These are phyloP conservation scores for Takifugu flavidus DNA, from an alignment of 2,113 vertebrate species.

Conservation along the genomic window DNA sequence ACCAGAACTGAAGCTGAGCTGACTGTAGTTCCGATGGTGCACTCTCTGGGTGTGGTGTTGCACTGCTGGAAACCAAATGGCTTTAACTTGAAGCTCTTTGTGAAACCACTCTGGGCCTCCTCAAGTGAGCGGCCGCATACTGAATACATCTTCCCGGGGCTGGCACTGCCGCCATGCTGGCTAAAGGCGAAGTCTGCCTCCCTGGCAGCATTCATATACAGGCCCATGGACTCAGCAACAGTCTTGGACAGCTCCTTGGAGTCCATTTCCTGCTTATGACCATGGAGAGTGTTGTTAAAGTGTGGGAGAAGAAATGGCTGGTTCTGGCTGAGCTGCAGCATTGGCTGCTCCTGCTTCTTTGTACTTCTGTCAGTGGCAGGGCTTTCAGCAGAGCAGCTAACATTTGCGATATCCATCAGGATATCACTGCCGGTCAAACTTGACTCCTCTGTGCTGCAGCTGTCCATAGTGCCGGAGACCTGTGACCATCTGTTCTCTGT, in stretches of 20 bases:
- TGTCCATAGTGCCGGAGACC: slow-evolving; percentile 81
- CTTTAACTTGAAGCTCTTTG: slow-evolving; percentile 71
- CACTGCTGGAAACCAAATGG: slow-evolving; percentile 74
- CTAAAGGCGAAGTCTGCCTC: slow-evolving; percentile 87
- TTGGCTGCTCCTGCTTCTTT: slow-evolving; percentile 83
- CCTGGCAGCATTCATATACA: slow-evolving; percentile 95
- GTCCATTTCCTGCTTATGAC: slow-evolving; percentile 82
- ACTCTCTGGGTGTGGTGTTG: slow-evolving; percentile 75
- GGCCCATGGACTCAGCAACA: slow-evolving; percentile 96
- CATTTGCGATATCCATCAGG: slow-evolving; percentile 89
- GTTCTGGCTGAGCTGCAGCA: slow-evolving; percentile 80
- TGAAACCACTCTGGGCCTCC: slow-evolving; percentile 58
- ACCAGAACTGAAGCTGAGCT: slow-evolving; percentile 71
- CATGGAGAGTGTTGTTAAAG: slow-evolving; percentile 81
- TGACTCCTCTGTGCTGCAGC: slow-evolving; percentile 75
- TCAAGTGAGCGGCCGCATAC: slow-evolving; percentile 81
- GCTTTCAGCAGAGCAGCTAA: slow-evolving; percentile 77
- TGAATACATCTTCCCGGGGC: slow-evolving; percentile 86
- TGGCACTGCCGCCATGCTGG: slow-evolving; percentile 78
- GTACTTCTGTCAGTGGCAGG: slow-evolving; percentile 73
- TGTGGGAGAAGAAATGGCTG: slow-evolving; percentile 79
- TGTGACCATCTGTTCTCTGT: slow-evolving; percentile 91
- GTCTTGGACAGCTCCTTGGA: slow-evolving; percentile 96
- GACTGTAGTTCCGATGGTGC: slow-evolving; percentile 67
- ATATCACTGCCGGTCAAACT: slow-evolving; percentile 78